Percentiles rank a stretch among this genome's conserved stretches.
These are phyloP conservation scores for Phalloptychus januarius DNA, from an alignment of 2,797 vertebrate genomes.

Conservation along the genomic window DNA sequence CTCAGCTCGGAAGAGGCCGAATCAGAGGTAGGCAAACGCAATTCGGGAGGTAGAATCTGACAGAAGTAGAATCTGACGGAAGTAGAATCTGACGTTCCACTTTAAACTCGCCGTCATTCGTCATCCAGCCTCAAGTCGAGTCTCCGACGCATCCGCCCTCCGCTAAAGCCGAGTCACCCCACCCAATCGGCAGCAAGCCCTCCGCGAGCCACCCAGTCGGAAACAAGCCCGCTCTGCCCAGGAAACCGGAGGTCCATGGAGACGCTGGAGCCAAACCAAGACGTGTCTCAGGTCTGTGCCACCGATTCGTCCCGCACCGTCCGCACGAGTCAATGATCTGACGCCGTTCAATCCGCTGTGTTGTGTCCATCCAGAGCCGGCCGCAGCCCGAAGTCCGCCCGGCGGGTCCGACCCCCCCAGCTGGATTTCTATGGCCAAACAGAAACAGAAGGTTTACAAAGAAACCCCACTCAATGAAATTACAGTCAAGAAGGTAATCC, in stretches of 20 bases:
- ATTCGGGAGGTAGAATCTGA: neutral
- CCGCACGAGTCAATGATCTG: neutral
- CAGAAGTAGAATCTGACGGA: neutral
- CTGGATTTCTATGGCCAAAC: conserved; percentile 87
- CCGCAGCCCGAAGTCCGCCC: conserved; percentile 29
- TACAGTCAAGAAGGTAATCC: conserved; percentile 59
- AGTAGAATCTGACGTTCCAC: no score
- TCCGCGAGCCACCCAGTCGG: conserved; percentile 37
- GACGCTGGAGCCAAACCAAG: conserved; percentile 71
- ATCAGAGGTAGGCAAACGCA: conserved; percentile 38
- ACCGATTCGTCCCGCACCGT: neutral
- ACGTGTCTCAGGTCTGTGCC: conserved; percentile 51
- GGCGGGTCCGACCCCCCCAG: conserved; percentile 70
- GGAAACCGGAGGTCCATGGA: conserved; percentile 63
- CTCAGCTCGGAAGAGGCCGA: conserved; percentile 76
- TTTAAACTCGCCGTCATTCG: neutral
- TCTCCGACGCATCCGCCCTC: conserved; percentile 27
- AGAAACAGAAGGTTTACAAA: conserved; percentile 86
- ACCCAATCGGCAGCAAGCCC: conserved; percentile 48
- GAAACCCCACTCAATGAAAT: conserved; percentile 74
- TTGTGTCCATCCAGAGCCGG: conserved; percentile 58
- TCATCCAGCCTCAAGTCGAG: conserved; percentile 41
- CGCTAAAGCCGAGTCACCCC: conserved; percentile 38
- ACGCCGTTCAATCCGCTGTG: conserved; percentile 9
- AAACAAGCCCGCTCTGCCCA: conserved; percentile 64